phyloP scores from a whole-genome alignment of 1,140 invertebrate species.

The Scaptodrosophila lebanonensis region DNA sequence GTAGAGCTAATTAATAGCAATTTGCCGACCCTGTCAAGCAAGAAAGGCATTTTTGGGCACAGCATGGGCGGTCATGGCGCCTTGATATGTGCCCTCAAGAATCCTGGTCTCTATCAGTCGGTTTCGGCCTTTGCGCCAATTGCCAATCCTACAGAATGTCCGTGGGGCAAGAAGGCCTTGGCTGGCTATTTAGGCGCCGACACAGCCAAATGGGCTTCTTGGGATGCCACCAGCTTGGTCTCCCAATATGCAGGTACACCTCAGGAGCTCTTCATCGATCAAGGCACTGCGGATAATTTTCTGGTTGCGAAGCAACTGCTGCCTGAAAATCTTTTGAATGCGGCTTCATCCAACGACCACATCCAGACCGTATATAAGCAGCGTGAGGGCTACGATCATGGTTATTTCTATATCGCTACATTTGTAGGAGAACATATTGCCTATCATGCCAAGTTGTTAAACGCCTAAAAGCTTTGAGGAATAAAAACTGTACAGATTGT shows the following conservation, averaged over 20 bases:
- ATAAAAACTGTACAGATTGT: too few relatives aligned
- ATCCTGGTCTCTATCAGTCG: constrained; percentile 91
- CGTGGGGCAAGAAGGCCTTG: constrained; percentile 94
- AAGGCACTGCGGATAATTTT: constrained; percentile 92
- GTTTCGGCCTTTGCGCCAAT: constrained; percentile 99
- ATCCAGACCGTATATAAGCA: constrained; percentile 86
- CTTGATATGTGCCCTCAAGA: constrained; percentile 92
- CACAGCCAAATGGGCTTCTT: constrained; percentile 86
- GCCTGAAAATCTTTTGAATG: constrained; percentile 89
- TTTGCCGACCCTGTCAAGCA: constrained; percentile 82
- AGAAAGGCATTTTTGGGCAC: constrained; percentile 91
- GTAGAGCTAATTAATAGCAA: constrained; percentile 86
- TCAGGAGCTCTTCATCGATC: constrained; percentile 90
- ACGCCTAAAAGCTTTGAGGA: constrained; percentile 56
- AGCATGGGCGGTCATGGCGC: constrained; percentile 99
- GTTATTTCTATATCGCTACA: constrained; percentile 95
- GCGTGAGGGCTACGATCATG: constrained; percentile 96
- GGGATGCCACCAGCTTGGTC: constrained; percentile 92
- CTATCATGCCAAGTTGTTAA: constrained; percentile 88
- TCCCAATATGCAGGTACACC: constrained; percentile 91
- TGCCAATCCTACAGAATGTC: constrained; percentile 89
- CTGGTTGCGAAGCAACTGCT: constrained; percentile 86
- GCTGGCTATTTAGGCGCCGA: constrained; percentile 88
- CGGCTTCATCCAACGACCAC: constrained; percentile 83
- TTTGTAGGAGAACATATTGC: constrained; percentile 96